Conservation (phyloP, 2,797 vertebrate species). For the Enteromius mattozi region DNA sequence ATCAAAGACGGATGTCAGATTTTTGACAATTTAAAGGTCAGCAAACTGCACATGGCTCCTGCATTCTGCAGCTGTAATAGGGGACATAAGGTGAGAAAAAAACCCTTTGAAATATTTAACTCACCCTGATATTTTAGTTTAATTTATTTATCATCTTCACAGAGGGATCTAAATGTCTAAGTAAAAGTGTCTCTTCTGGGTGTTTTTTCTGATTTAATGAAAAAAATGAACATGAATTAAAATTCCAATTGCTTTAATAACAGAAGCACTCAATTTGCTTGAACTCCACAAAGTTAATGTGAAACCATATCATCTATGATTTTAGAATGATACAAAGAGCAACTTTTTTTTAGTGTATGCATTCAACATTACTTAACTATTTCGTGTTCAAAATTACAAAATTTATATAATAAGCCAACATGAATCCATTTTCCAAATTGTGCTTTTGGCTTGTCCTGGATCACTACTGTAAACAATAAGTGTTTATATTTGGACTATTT, state of each 20-base stretch:
- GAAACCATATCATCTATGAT: not conserved
- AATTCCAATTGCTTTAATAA: not conserved
- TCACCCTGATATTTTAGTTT: not conserved
- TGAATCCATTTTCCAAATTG: no score
- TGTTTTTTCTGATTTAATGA: not conserved
- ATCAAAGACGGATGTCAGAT: constrained; percentile 74
- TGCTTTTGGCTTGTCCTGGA: no score
- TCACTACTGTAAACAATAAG: no score
- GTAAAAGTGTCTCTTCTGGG: not conserved
- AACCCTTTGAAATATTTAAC: not conserved
- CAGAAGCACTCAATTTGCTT: not conserved
- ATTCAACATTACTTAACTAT: no score
- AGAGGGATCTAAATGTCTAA: not conserved
- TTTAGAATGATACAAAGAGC: not conserved
- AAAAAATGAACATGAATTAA: not conserved
- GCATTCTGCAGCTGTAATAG: constrained; percentile 48
- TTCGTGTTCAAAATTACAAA: no score
- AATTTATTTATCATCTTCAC: not conserved
- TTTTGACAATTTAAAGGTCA: constrained; percentile 74
- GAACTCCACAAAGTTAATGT: not conserved
- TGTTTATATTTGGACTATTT: no score
- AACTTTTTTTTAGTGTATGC: not conserved
- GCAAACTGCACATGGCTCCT: constrained; percentile 61
- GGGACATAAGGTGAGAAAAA: not conserved
- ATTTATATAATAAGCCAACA: no score